A percentile compares a stretch with the other conserved stretches of the same genome.
phyloP scores from a whole-genome alignment of 1,140 invertebrate genomes.

The Drosophila virilis region DNA sequence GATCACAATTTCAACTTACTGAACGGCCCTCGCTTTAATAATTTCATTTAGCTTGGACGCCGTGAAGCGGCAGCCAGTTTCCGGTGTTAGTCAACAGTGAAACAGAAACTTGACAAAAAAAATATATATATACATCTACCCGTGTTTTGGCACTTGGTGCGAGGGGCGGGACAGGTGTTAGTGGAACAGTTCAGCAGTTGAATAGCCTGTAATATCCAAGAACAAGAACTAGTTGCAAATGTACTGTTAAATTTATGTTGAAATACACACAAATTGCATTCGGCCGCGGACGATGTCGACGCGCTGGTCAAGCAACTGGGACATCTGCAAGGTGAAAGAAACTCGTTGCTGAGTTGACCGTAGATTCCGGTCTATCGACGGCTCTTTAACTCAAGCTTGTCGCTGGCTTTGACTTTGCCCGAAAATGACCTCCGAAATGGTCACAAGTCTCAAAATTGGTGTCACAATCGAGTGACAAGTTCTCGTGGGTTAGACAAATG shows the following conservation, averaged over 20 bases:
- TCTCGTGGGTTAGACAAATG: conserved; percentile 26
- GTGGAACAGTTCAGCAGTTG: conserved; percentile 13
- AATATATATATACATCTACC: conserved; percentile 15
- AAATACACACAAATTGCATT: conserved; percentile 66
- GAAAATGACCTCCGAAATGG: conserved; percentile 64
- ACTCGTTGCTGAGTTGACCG: conserved; percentile 51
- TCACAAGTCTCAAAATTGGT: conserved; percentile 53
- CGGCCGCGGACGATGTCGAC: conserved; percentile 15
- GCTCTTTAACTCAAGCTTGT: conserved; percentile 5
- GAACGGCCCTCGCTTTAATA: conserved; percentile 34
- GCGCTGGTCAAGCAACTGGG: conserved; percentile 49
- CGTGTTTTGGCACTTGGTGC: conserved; percentile 44
- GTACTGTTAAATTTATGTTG: conserved; percentile 72
- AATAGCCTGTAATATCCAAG: conserved; percentile 8
- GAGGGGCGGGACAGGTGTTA: conserved; percentile 31
- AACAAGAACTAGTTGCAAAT: conserved; percentile 69
- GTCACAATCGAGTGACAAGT: conserved; percentile 32
- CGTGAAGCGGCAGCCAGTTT: conserved; percentile 45
- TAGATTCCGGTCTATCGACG: conserved; percentile 57
- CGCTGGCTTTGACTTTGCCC: conserved; percentile 34
- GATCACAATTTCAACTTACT: background rate
- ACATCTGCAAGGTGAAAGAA: conserved; percentile 62
- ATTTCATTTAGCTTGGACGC: conserved; percentile 51
- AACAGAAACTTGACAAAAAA: conserved; percentile 50
- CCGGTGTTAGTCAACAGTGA: conserved; percentile 55